phyloP scores from a whole-genome alignment of 2,113 vertebrate species.

The Phoenicopterus ruber region DNA sequence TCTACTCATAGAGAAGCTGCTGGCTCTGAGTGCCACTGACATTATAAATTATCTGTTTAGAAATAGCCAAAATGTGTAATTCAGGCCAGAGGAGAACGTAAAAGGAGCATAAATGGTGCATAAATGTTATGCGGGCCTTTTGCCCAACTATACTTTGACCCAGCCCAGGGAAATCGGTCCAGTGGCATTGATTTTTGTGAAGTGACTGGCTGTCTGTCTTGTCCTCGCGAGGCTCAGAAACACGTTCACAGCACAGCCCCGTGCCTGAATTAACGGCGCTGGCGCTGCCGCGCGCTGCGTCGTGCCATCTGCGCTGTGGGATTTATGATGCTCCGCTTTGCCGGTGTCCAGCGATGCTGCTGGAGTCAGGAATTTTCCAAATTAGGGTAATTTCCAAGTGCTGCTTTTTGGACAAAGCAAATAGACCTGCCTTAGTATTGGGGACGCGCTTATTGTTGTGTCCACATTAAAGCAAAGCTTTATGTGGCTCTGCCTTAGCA shows the following conservation, averaged over 20 bases:
- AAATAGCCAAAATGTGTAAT: neutral
- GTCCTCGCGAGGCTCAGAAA: neutral
- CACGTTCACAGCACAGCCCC: rapidly evolving
- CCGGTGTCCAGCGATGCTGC: neutral
- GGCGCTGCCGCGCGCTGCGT: rapidly evolving
- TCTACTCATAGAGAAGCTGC: neutral
- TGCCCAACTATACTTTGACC: neutral
- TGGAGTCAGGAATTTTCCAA: neutral
- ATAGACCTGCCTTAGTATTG: neutral
- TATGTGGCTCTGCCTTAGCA: neutral
- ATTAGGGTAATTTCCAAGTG: neutral
- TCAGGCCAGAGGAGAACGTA: neutral
- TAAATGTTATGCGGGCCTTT: neutral
- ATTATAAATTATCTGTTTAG: neutral
- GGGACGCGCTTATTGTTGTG: rapidly evolving
- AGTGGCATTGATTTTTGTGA: neutral
- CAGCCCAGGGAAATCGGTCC: neutral
- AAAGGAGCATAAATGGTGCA: neutral
- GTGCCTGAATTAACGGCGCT: too few species aligned
- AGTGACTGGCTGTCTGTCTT: neutral
- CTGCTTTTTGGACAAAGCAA: neutral
- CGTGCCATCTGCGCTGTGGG: neutral
- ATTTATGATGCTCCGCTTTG: neutral
- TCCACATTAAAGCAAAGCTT: neutral
- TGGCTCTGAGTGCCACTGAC: neutral